Conservation (phyloP, 2,888 invertebrate species). For the Agrochola macilenta region DNA sequence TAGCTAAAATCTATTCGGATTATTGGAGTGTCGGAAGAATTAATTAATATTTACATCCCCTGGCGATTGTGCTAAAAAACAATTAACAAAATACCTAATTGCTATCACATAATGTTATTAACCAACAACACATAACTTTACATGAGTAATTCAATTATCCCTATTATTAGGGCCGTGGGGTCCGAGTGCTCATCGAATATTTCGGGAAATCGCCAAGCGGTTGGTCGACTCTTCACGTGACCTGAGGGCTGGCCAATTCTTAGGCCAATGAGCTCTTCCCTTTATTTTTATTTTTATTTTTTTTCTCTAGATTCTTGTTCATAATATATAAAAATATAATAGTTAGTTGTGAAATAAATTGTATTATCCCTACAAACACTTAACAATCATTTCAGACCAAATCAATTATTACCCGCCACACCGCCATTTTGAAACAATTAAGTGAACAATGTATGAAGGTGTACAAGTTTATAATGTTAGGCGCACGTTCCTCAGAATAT, state of each 20-base stretch:
- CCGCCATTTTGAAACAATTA: constrained; percentile 41
- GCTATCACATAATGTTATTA: constrained; percentile 1
- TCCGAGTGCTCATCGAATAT: no score
- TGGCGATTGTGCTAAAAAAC: not conserved
- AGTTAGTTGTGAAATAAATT: no score
- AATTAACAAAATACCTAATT: not conserved
- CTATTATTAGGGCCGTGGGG: no score
- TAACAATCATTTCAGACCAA: not conserved
- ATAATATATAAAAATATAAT: no score
- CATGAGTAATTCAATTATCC: constrained; percentile 7
- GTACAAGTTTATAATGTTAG: constrained; percentile 38
- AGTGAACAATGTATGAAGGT: constrained; percentile 30
- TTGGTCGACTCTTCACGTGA: no score
- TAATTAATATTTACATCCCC: not conserved
- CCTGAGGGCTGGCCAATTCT: no score
- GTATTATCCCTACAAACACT: constrained; percentile 20
- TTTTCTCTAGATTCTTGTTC: no score
- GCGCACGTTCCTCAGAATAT: constrained; percentile 17
- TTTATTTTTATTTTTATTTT: no score
- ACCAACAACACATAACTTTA: constrained; percentile 15
- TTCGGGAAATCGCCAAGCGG: no score
- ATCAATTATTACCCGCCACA: constrained; percentile 2
- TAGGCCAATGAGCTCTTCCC: no score
- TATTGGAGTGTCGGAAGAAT: not conserved
- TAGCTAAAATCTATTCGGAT: not conserved